These are phyloP conservation scores for Ctenodactylus gundi DNA, from an alignment of 2,113 vertebrate species.

Conservation along the genomic window DNA sequence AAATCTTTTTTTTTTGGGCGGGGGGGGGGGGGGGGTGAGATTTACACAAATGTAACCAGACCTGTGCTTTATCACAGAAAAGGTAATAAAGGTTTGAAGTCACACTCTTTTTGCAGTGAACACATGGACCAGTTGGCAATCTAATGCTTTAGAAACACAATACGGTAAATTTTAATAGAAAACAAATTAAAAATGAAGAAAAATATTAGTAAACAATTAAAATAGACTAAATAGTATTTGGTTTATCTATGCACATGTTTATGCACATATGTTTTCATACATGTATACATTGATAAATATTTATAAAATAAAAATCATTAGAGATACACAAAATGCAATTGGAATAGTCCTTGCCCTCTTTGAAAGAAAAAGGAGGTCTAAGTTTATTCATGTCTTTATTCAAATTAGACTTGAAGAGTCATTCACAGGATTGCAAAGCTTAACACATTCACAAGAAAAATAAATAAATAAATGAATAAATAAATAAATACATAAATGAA, in stretches of 20 bases:
- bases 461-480: too few relatives aligned
- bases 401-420: neutral
- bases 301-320: neutral
- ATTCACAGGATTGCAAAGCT: neutral
- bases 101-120: neutral
- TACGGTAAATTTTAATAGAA: neutral
- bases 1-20: slow-evolving; percentile 47
- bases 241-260: neutral
- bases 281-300: neutral
- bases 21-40: too few relatives aligned
- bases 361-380: neutral
- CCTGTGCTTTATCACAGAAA: slow-evolving; percentile 8
- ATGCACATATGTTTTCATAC: neutral
- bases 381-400: neutral
- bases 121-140: neutral
- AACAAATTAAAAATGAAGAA: neutral
- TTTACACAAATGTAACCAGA: neutral
- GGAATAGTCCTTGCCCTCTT: neutral
- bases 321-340: neutral
- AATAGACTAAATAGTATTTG: neutral
- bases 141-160: neutral
- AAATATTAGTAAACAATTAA: neutral
- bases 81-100: slow-evolving; percentile 57
- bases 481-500: too few relatives aligned
- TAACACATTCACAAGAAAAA: neutral